A percentile compares a stretch with the other conserved stretches of the same genome.
phyloP scores from a whole-genome alignment of 2,888 invertebrate species.

The Hypomecis punctinalis region DNA sequence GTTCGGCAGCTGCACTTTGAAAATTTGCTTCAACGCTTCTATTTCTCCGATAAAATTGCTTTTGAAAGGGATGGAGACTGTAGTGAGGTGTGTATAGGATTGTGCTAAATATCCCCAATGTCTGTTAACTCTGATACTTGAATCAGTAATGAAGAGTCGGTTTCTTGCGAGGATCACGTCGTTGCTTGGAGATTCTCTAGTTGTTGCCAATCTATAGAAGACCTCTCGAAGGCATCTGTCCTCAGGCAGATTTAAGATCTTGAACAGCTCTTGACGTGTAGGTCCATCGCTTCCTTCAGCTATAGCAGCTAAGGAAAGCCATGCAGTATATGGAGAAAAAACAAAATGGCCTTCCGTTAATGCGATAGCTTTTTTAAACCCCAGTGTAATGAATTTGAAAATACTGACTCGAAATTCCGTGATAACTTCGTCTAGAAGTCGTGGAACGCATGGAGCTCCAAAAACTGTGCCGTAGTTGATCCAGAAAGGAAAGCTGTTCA shows the following conservation, averaged over 20 bases:
- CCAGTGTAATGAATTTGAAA: slow-evolving; percentile 3
- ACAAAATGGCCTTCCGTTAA: slow-evolving; percentile 45
- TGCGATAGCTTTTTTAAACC: slow-evolving; percentile 15
- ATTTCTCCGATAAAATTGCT: slow-evolving; percentile 27
- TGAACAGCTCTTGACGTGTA: slow-evolving; percentile 40
- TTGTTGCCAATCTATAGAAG: slow-evolving; percentile 41
- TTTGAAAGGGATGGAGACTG: slow-evolving; percentile 38
- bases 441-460: slow-evolving; percentile 20
- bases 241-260: slow-evolving; percentile 43
- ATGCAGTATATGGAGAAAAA: slow-evolving; percentile 48
- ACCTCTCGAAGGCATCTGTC: slow-evolving; percentile 41
- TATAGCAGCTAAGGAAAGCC: slow-evolving; percentile 54
- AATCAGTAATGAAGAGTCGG: slow-evolving; percentile 44
- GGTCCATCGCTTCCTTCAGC: slow-evolving; percentile 39
- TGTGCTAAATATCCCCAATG: slow-evolving; percentile 42
- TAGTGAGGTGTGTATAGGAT: slow-evolving; percentile 35
- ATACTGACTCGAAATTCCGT: slow-evolving; percentile 10
- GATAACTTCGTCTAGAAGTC: slow-evolving; percentile 16
- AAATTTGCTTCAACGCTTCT: slow-evolving; percentile 27
- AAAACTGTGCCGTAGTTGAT: slow-evolving; percentile 1
- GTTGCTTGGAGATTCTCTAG: slow-evolving; percentile 17
- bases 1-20: slow-evolving; percentile 26
- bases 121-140: slow-evolving; percentile 35
- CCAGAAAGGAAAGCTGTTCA: slow-evolving; percentile 1
- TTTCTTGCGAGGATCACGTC: slow-evolving; percentile 42